Conservation (phyloP, 1,140 invertebrate species). For the Temnothorax curvispinosus region DNA sequence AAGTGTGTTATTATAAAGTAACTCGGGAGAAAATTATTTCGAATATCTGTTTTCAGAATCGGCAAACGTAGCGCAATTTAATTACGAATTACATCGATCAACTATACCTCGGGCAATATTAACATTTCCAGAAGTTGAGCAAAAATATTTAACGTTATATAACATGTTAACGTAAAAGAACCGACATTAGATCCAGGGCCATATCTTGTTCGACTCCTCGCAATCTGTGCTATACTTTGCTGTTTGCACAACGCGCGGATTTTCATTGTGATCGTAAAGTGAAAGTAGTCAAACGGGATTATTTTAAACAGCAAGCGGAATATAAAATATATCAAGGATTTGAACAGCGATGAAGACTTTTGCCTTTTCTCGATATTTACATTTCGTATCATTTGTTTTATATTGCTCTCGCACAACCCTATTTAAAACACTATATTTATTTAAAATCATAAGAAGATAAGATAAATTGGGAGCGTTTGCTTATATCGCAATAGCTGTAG, state of each 20-base stretch:
- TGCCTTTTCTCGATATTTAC: neutral
- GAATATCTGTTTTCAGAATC: neutral
- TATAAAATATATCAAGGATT: slow-evolving; percentile 46
- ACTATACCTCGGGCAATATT: neutral
- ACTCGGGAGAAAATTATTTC: neutral
- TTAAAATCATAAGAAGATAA: neutral
- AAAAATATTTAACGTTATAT: slow-evolving; percentile 5
- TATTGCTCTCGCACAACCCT: neutral
- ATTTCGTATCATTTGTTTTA: slow-evolving; percentile 15
- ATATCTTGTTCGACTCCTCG: slow-evolving; percentile 7
- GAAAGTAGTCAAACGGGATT: slow-evolving; percentile 54
- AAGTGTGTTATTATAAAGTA: neutral
- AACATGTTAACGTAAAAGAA: slow-evolving; percentile 30
- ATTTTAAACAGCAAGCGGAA: slow-evolving; percentile 36
- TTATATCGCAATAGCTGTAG: too few relatives aligned
- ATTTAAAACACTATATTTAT: slow-evolving; percentile 8
- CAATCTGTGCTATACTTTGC: neutral
- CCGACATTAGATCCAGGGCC: slow-evolving; percentile 22
- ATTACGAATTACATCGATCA: neutral
- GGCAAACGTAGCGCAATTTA: neutral
- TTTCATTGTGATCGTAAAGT: slow-evolving; percentile 61
- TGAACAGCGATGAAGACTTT: neutral
- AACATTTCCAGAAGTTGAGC: neutral
- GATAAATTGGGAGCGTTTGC: slow-evolving; percentile 4
- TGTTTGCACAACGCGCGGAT: slow-evolving; percentile 21